Base-by-base conservation (phyloP, 2,797 vertebrate species). In the Bradypodion pumilum region DNA sequence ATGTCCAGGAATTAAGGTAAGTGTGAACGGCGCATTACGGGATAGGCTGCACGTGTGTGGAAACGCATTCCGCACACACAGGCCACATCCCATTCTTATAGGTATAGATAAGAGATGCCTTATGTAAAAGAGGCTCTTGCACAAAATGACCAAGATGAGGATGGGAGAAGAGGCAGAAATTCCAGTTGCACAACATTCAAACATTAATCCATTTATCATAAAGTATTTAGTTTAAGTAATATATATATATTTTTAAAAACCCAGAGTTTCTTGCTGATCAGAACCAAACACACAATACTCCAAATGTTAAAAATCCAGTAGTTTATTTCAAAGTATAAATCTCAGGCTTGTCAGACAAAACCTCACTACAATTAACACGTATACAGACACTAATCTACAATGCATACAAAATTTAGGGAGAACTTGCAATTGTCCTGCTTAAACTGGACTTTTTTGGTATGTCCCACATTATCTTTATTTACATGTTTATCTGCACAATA, bases 281-380 rank as follows among this genome's bases (percentile, higher is more conserved):
- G 74, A 94, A 96, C 90, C 74, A 94, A 92, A 77, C 86, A 92
- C 84, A 93, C 80, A 85, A 90, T 68, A 95, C 88, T 89, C 93
- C 87, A 84, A 88, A 88, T 46, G 72, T 95, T 95, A 96, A 91
- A 96, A 96, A 96, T 90, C 93, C 95, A 95, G 81, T 86, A 90
- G 90, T 96, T 96, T 96, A 96, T 96, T 96, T 96, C 93, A 95
- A 96, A 96, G 95, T 96, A 96, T 94, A 96, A 96, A 96, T 93
- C 94, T 95, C 94, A 95, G 93, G 91, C 92, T 93, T 91, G 86
- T 92, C 91, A 94, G 94, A 95, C 94, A 95, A 94, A 95, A 93
- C 76, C 95, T 92, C 94, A 94, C 95, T 94, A 94, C 94, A 95
- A 75, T 91, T 91, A 93, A 93, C 92, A 95, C 88, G 89, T 90